Evolutionary conservation across 2,888 invertebrate species (phyloP), one percentile per base, ranked within the genome.

Genomic region (Pterostichus niger): DNA sequence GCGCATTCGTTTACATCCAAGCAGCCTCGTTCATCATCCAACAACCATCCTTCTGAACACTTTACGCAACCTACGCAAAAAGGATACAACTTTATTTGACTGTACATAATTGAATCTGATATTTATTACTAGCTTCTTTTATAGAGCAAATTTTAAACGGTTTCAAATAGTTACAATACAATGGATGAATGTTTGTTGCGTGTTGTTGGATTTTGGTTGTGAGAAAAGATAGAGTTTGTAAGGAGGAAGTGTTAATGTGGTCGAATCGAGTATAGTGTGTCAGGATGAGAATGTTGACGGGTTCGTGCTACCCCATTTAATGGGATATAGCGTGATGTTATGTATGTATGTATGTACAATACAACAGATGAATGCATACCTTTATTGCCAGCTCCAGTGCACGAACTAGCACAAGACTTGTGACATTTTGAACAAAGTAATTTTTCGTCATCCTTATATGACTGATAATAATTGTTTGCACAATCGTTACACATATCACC

Each of bases 1-100:
- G 94, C 89, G 89, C 98, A 98, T 89, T 98, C 98, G 88, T 98
- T 95, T 0, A 97, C 88, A 88, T 98, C 98, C 54, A 93, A 87
- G 87, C 98, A 98, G 0, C 96, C 98, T 86, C 93, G 93, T 35
- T 94, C 95, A 0, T 93, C 90, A 84, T 94, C 92, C 90, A 93
- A 93, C 33, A 91, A 87, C 94, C 96, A 98, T 0, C 98, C 98
- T 6, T 91, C 89, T 46, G 91, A 91, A 88, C 95, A 95, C 64
- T 92, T 92, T 17, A 91, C 90, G 88, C 95, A 95, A 78, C 92
- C 91, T 90, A 82, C 5, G 44, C 9, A 44, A 93, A 17, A 6
- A 73, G 7, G 44, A 7, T 40, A 3, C 9, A 56, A 56, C 6
- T 17, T 6, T 17, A 24, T 24, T 24, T 24, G 1, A 24, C 3